Percentiles rank a stretch among this genome's conserved stretches.
Evolutionary conservation across 1,140 invertebrate genomes (phyloP).

Genomic region (Prorops nasuta): DNA sequence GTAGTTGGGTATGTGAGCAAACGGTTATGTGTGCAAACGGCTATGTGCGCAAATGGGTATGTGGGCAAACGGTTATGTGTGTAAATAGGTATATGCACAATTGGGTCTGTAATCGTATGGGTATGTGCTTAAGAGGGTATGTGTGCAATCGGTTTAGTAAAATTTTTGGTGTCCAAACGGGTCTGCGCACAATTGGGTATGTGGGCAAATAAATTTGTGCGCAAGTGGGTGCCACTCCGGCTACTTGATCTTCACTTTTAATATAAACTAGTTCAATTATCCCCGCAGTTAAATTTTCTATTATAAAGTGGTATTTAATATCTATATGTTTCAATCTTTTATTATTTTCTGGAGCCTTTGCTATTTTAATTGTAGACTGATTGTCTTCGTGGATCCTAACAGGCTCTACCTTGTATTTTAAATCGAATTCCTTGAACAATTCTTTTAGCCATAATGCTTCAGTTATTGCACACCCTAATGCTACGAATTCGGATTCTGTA

Average conservation of each 20-base stretch:
- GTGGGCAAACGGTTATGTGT: too few species aligned
- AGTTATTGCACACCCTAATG: constrained; percentile 19
- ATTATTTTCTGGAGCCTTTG: background rate
- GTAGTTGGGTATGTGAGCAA: too few species aligned
- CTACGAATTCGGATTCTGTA: constrained; percentile 43
- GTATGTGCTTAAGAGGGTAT: too few species aligned
- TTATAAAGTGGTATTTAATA: background rate
- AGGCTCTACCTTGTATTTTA: background rate
- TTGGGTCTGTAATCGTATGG: too few species aligned
- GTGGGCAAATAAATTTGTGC: too few species aligned
- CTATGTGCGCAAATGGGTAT: too few species aligned
- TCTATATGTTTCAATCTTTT: background rate
- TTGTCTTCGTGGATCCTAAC: background rate
- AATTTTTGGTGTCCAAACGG: too few species aligned
- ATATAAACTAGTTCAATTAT: background rate
- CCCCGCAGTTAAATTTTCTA: background rate
- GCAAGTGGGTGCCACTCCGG: too few species aligned
- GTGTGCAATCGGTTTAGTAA: too few species aligned
- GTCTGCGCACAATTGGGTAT: too few species aligned
- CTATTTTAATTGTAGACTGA: background rate
- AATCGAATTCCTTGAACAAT: background rate
- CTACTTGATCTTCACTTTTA: background rate
- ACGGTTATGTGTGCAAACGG: too few species aligned
- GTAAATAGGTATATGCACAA: too few species aligned
- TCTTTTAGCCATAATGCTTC: constrained; percentile 19